These are phyloP conservation scores for Chondrosia reniformis DNA, from an alignment of 37 sponge, comb jelly and placozoan species.

Conservation along the genomic window DNA sequence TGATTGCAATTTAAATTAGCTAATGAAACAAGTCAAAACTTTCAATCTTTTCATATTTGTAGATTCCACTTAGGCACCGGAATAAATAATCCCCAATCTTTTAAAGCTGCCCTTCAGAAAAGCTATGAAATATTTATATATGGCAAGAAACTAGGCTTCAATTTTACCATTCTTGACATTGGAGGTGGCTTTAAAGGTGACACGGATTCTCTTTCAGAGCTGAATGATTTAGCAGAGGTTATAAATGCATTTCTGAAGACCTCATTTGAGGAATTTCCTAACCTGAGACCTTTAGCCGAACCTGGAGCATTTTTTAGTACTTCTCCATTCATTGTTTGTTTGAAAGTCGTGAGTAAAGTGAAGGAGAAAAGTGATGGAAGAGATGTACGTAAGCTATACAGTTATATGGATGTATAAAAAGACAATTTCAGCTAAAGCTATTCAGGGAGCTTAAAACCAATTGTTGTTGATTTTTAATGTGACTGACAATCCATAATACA, in stretches of 20 bases:
- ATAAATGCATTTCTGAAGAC: background rate
- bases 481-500: too few relatives aligned
- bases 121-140: constrained; percentile 52
- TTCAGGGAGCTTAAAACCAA: too few relatives aligned
- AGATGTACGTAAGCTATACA: too few relatives aligned
- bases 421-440: too few relatives aligned
- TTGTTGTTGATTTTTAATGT: too few relatives aligned
- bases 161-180: constrained; percentile 81
- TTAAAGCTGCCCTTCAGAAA: constrained; percentile 47
- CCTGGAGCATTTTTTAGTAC: constrained; percentile 87
- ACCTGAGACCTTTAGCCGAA: constrained; percentile 75
- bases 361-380: background rate
- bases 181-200: constrained; percentile 91
- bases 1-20: too few relatives aligned
- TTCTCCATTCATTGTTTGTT: constrained; percentile 56
- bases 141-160: constrained; percentile 47
- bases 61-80: constrained; percentile 94
- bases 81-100: constrained; percentile 57
- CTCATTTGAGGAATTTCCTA: background rate
- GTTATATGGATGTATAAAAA: too few relatives aligned
- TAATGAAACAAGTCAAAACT: too few relatives aligned
- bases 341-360: constrained; percentile 59
- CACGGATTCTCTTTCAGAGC: constrained; percentile 23
- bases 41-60: too few relatives aligned
- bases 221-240: constrained; percentile 5